Conservation (phyloP, 1,140 invertebrate genomes). For the Papilio helenus region DNA sequence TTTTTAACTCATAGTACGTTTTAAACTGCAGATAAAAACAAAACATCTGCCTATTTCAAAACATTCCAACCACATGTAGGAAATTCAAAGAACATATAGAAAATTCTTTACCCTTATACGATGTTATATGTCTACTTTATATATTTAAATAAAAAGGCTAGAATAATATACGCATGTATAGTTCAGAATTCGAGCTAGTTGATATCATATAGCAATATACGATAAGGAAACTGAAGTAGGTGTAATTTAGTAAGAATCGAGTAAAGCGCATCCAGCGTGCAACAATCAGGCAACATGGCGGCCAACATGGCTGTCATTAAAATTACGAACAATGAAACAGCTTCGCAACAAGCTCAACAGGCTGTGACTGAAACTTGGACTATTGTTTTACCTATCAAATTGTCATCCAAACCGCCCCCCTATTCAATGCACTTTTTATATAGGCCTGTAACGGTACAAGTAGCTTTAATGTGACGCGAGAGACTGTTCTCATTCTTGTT, state of each 20-base stretch:
- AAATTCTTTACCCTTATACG: neutral
- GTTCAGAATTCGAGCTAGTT: neutral
- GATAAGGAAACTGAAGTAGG: constrained; percentile 18
- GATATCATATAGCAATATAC: neutral
- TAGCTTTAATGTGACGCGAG: constrained; percentile 52
- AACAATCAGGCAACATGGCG: constrained; percentile 55
- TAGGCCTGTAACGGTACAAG: constrained; percentile 53
- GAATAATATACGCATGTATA: neutral
- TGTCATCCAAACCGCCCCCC: constrained; percentile 66
- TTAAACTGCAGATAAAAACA: too few species aligned
- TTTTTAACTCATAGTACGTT: too few species aligned
- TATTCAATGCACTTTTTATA: constrained; percentile 63
- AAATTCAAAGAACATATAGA: neutral
- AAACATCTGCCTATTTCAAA: neutral
- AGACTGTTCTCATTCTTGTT: constrained; percentile 41
- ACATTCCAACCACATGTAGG: neutral
- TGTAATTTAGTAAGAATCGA: constrained; percentile 52
- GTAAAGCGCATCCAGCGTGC: constrained; percentile 60
- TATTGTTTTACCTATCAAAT: constrained; percentile 73
- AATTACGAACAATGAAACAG: constrained; percentile 74
- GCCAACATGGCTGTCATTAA: constrained; percentile 68
- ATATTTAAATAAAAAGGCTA: neutral
- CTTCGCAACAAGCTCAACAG: constrained; percentile 72
- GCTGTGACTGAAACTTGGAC: constrained; percentile 65
- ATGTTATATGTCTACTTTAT: neutral